These are phyloP conservation scores for Conomelus anceps DNA, from an alignment of 2,888 invertebrate species.

Conservation along the genomic window DNA sequence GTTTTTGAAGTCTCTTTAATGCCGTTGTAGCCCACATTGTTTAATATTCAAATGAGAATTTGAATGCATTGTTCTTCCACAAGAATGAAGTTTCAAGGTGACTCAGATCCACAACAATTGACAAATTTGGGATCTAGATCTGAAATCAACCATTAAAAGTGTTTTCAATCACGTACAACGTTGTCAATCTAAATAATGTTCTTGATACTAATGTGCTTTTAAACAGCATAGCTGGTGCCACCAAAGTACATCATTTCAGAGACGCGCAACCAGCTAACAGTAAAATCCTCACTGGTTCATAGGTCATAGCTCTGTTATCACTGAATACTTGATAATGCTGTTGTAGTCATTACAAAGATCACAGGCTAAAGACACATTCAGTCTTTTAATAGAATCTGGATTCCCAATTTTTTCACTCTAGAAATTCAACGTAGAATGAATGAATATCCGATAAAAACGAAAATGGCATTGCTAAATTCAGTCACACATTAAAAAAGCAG, in stretches of 20 bases:
- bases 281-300: background rate
- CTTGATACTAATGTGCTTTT: background rate
- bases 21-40: background rate
- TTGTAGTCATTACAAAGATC: background rate
- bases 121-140: background rate
- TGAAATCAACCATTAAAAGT: background rate
- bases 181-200: background rate
- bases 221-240: background rate
- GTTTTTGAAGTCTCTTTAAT: background rate
- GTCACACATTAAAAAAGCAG: background rate
- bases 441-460: background rate
- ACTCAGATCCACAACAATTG: background rate
- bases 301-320: background rate
- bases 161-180: background rate
- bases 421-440: background rate
- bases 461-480: background rate
- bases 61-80: background rate
- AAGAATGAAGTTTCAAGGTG: background rate
- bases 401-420: background rate
- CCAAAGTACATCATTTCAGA: background rate
- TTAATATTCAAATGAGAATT: background rate
- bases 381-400: background rate
- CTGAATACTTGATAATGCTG: background rate
- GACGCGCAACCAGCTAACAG: background rate
- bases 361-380: background rate